phyloP scores from a whole-genome alignment of 2,113 vertebrate species.

The Jaculus jaculus region DNA sequence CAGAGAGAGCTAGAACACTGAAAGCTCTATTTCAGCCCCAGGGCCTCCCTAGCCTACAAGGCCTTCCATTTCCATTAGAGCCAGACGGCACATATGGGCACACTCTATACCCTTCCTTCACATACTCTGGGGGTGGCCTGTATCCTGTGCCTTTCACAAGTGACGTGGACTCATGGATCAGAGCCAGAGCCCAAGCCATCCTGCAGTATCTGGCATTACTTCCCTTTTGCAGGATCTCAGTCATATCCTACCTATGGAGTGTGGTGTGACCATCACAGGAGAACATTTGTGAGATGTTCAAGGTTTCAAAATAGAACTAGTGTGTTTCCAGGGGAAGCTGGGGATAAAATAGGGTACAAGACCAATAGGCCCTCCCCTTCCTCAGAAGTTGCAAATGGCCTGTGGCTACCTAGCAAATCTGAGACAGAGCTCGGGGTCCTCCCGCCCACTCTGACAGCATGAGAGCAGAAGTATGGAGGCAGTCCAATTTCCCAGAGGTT shows the following conservation, averaged over 20 bases:
- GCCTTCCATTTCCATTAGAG: not conserved
- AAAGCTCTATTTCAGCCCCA: not conserved
- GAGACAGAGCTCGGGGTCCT: not conserved
- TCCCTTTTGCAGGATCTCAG: not conserved
- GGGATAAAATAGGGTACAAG: not conserved
- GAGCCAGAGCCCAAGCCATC: not conserved
- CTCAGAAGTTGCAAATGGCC: not conserved
- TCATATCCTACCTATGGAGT: not conserved
- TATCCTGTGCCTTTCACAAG: not conserved
- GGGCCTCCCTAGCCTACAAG: not conserved
- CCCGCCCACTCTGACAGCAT: accelerated
- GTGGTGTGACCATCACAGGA: not conserved
- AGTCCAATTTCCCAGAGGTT: not conserved
- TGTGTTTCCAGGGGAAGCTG: not conserved
- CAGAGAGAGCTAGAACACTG: not conserved
- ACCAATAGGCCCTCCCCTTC: not conserved
- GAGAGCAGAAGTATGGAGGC: not conserved
- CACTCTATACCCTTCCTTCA: not conserved
- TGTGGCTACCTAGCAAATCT: not conserved
- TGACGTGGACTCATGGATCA: not conserved
- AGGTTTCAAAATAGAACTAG: not conserved
- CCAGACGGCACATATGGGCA: not conserved
- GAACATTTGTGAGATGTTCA: not conserved
- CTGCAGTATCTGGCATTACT: not conserved
- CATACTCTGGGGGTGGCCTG: not conserved